Conservation (phyloP, 92 coral and sea anemone species). For the Hydrozoanthus gracilis region DNA sequence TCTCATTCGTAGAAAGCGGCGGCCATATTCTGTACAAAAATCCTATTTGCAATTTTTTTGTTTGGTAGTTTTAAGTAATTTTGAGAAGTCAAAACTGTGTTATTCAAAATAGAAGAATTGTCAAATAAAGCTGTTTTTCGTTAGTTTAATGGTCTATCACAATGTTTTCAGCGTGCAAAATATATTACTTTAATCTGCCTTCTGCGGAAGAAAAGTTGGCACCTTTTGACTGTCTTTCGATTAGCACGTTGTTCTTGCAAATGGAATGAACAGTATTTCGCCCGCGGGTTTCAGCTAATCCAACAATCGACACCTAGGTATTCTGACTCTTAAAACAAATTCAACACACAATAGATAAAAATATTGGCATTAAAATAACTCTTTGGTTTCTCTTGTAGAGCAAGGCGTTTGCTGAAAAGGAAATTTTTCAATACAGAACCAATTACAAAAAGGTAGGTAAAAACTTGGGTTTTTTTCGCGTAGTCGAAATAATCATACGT, state of each 20-base stretch:
- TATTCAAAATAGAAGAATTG: neutral
- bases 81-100: neutral
- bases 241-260: neutral
- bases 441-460: neutral
- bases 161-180: no score
- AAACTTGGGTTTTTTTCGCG: neutral
- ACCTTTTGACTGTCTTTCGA: neutral
- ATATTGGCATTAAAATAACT: neutral
- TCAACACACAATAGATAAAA: neutral
- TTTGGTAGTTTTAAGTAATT: neutral
- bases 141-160: neutral
- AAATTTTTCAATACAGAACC: neutral
- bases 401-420: neutral
- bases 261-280: neutral
- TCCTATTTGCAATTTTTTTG: neutral
- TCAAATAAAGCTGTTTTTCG: neutral
- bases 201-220: neutral
- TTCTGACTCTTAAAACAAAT: neutral
- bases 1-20: neutral
- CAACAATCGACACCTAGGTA: neutral
- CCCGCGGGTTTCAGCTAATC: slow-evolving; percentile 14
- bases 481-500: neutral
- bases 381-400: neutral
- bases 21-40: neutral
- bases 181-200: neutral